Evolutionary conservation across 2,113 vertebrate species (phyloP).

Genomic region (Dicerorhinus sumatrensis): DNA sequence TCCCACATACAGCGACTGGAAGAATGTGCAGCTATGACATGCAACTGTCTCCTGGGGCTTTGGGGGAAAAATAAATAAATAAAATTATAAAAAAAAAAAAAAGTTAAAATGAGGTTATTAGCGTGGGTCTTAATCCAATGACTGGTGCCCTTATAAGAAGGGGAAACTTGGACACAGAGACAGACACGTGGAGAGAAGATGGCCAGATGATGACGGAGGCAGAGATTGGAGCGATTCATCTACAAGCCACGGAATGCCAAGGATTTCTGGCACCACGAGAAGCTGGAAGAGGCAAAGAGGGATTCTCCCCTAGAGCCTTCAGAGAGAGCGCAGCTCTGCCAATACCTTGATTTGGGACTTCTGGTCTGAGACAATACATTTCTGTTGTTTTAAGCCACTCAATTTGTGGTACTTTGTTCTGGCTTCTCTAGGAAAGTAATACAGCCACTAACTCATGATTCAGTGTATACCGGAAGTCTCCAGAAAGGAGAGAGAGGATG

Average conservation of each 20-base stretch:
- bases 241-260: not conserved
- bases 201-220: not conserved
- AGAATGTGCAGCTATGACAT: too few species aligned
- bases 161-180: not conserved
- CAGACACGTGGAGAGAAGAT: not conserved
- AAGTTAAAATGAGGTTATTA: not conserved
- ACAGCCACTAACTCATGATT: not conserved
- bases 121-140: not conserved
- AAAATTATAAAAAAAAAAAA: too few species aligned
- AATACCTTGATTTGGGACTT: not conserved
- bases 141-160: not conserved
- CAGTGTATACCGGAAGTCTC: not conserved
- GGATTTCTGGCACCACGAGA: accelerated
- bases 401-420: not conserved
- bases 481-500: not conserved
- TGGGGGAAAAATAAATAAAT: too few species aligned
- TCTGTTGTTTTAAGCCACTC: not conserved
- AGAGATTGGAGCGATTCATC: not conserved
- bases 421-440: not conserved
- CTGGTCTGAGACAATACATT: not conserved
- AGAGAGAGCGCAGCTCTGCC: not conserved
- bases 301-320: not conserved
- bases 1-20: too few species aligned
- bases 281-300: not conserved
- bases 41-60: too few species aligned